phyloP scores from a whole-genome alignment of 2,113 vertebrate genomes.

The Gorsachius goisagi region DNA sequence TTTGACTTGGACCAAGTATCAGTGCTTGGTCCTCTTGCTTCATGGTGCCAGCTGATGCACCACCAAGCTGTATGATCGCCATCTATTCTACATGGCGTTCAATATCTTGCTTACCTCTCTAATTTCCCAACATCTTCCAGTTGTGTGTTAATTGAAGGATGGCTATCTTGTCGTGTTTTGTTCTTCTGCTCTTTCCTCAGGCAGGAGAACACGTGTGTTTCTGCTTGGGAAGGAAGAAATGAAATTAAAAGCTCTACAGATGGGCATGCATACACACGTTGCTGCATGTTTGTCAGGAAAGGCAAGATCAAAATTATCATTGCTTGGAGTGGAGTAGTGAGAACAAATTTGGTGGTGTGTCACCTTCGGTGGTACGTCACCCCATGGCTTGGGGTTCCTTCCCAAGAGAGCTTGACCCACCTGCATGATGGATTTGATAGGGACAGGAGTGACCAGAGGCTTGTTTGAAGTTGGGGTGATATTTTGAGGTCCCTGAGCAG shows the following conservation, averaged over 20 bases:
- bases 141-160: not conserved
- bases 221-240: not conserved
- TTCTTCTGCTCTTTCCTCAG: not conserved
- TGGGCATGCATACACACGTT: fast-evolving
- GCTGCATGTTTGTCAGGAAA: not conserved
- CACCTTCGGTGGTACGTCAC: not conserved
- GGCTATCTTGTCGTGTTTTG: not conserved
- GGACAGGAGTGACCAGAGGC: not conserved
- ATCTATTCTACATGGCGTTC: fast-evolving
- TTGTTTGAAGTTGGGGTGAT: not conserved
- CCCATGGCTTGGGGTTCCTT: not conserved
- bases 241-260: not conserved
- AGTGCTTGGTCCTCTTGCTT: not conserved
- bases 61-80: not conserved
- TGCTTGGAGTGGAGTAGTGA: not conserved
- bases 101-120: not conserved
- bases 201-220: fast-evolving
- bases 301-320: not conserved
- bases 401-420: not conserved
- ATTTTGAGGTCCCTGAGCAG: not conserved
- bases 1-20: not conserved
- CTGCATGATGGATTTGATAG: fast-evolving
- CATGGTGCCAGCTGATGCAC: fast-evolving
- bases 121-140: not conserved
- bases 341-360: not conserved